Percentiles rank a stretch among this genome's conserved stretches.
These are phyloP conservation scores for Drosophila tropicalis DNA, from an alignment of 1,140 invertebrate species.

Conservation along the genomic window DNA sequence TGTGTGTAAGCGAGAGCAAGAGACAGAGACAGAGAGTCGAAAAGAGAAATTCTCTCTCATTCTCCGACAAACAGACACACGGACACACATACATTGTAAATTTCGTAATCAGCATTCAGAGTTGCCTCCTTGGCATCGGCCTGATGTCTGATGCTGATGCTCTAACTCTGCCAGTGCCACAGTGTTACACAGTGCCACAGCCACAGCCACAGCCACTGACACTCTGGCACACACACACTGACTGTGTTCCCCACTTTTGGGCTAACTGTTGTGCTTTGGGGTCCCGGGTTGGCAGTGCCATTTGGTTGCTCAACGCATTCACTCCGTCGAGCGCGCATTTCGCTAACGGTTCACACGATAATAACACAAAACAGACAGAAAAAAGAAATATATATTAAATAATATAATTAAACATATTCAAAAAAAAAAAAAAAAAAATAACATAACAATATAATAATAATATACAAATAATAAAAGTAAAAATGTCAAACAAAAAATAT, in stretches of 20 bases:
- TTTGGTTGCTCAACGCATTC: slow-evolving; percentile 75
- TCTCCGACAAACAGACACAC: not conserved
- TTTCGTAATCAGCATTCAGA: slow-evolving; percentile 61
- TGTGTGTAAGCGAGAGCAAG: not conserved
- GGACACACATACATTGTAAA: slow-evolving; percentile 40
- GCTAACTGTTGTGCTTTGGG: slow-evolving; percentile 41
- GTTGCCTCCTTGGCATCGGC: slow-evolving; percentile 18
- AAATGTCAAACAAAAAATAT: not conserved
- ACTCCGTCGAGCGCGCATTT: slow-evolving; percentile 63
- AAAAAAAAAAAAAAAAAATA: not conserved
- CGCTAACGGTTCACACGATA: slow-evolving; percentile 19
- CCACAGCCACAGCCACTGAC: slow-evolving; percentile 1
- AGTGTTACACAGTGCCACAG: slow-evolving; percentile 14
- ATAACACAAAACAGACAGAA: slow-evolving; percentile 9
- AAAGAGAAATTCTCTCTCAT: not conserved
- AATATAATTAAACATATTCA: slow-evolving; percentile 2
- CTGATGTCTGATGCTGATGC: slow-evolving; percentile 26
- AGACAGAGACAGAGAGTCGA: not conserved
- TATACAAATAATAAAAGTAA: not conserved
- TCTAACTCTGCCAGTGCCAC: slow-evolving; percentile 25
- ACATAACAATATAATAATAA: not conserved
- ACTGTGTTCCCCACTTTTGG: slow-evolving; percentile 22
- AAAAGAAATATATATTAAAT: not conserved
- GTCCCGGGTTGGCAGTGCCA: slow-evolving; percentile 66
- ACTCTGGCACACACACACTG: slow-evolving; percentile 2